Percentiles rank a stretch among this genome's conserved stretches.
phyloP scores from a whole-genome alignment of 2,113 vertebrate species.

The Gnathonemus longibarbis region DNA sequence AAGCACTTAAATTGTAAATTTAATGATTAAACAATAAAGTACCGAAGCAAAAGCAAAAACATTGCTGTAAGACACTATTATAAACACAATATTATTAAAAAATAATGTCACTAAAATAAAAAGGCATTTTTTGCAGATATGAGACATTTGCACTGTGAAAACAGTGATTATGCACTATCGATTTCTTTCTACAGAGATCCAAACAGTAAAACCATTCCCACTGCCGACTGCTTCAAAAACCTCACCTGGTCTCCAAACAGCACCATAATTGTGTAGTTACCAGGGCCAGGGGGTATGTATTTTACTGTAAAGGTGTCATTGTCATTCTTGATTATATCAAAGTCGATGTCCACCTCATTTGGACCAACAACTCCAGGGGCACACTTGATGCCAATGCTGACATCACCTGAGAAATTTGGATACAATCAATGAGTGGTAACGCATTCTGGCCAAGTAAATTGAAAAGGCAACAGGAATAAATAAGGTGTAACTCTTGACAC shows the following conservation, averaged over 20 bases:
- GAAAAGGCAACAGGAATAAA: not conserved
- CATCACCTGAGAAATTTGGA: slow-evolving; percentile 66
- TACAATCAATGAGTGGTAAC: slow-evolving; percentile 28
- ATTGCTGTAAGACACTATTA: not conserved
- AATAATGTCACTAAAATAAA: not conserved
- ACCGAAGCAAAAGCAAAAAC: not conserved
- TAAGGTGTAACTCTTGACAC: not conserved
- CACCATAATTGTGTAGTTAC: slow-evolving; percentile 92
- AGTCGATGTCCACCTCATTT: slow-evolving; percentile 86
- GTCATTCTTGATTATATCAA: slow-evolving; percentile 96
- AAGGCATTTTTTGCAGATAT: not conserved
- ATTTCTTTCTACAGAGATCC: not conserved
- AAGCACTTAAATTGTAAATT: not conserved
- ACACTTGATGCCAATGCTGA: slow-evolving; percentile 94
- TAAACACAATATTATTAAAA: not conserved
- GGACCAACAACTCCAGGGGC: slow-evolving; percentile 85
- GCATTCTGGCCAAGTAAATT: not conserved
- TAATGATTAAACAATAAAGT: not conserved
- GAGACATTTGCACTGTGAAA: not conserved
- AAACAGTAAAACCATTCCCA: not conserved
- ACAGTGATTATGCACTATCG: not conserved
- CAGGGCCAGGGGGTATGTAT: slow-evolving; percentile 77
- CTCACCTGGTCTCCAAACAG: slow-evolving; percentile 86
- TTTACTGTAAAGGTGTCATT: slow-evolving; percentile 97
- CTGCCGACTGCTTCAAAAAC: not conserved